A percentile compares a stretch with the other conserved stretches of the same genome.
phyloP scores from a whole-genome alignment of 2,888 invertebrate species.

The Macaria liturata region DNA sequence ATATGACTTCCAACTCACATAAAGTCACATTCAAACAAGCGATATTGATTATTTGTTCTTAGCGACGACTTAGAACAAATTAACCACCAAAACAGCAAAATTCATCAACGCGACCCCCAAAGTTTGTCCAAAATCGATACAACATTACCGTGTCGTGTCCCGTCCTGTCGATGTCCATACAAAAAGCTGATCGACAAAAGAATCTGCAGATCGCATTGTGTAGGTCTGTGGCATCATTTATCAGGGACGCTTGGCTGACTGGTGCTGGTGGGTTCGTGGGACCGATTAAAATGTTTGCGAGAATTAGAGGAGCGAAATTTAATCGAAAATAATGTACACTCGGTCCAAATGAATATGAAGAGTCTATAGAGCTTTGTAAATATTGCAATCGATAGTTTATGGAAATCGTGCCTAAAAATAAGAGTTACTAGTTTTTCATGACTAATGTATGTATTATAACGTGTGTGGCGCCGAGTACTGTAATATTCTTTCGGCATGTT shows the following conservation, averaged over 20 bases:
- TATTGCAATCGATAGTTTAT: too few relatives aligned
- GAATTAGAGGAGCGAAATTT: not conserved
- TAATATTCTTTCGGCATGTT: too few relatives aligned
- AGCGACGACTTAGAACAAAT: too few relatives aligned
- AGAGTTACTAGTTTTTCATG: too few relatives aligned
- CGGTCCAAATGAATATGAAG: too few relatives aligned
- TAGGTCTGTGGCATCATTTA: slow-evolving; percentile 67
- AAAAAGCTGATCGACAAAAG: slow-evolving; percentile 78
- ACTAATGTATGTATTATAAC: too few relatives aligned
- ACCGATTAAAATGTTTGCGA: slow-evolving; percentile 66
- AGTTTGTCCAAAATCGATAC: slow-evolving; percentile 37
- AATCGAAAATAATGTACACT: too few relatives aligned
- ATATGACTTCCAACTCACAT: too few relatives aligned
- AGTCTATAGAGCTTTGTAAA: too few relatives aligned
- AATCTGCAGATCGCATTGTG: slow-evolving; percentile 79
- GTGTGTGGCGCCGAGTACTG: too few relatives aligned
- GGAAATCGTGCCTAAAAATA: too few relatives aligned
- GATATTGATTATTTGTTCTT: not conserved
- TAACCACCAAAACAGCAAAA: slow-evolving; percentile 7
- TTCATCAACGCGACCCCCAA: slow-evolving; percentile 17
- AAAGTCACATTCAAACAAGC: too few relatives aligned
- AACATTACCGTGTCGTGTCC: slow-evolving; percentile 48
- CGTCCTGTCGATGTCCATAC: slow-evolving; percentile 75
- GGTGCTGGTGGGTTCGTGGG: slow-evolving; percentile 61
- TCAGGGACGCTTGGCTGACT: slow-evolving; percentile 66